These are phyloP conservation scores for Cerastoderma edule DNA, from an alignment of 2,888 invertebrate species.

Conservation along the genomic window DNA sequence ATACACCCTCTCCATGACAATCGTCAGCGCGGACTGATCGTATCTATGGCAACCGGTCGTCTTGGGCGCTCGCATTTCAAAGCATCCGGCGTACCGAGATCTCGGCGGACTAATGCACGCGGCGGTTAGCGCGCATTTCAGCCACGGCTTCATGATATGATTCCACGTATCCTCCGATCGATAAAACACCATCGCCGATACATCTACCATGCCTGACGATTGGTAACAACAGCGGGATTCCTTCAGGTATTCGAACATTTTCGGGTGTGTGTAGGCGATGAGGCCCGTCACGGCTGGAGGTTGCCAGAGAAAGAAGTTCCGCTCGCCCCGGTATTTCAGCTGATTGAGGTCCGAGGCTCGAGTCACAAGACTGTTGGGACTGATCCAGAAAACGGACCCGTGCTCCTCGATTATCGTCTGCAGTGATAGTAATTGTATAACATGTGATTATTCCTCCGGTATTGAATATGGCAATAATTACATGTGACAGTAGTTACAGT, in stretches of 20 bases:
- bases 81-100: conserved; percentile 67
- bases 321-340: conserved; percentile 65
- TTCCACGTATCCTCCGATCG: conserved; percentile 69
- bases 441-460: too few relatives aligned
- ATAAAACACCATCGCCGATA: conserved; percentile 71
- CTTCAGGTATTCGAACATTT: conserved; percentile 69
- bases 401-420: conserved; percentile 71
- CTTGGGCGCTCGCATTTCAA: conserved; percentile 70
- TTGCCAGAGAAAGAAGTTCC: conserved; percentile 73
- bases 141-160: conserved; percentile 75
- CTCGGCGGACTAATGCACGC: conserved; percentile 70
- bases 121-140: conserved; percentile 73
- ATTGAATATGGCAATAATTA: too few relatives aligned
- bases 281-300: conserved; percentile 51
- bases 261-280: conserved; percentile 69
- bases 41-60: conserved; percentile 78
- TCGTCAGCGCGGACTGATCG: conserved; percentile 74
- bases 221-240: conserved; percentile 71
- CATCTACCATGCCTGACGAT: conserved; percentile 68
- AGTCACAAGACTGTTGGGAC: conserved; percentile 67
- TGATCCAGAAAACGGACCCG: conserved; percentile 72
- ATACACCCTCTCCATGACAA: conserved; percentile 70
- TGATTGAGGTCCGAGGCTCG: conserved; percentile 63
- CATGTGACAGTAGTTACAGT: too few relatives aligned
- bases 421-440: too few relatives aligned